Percentiles rank a stretch among this genome's conserved stretches.
Evolutionary conservation across 2,888 invertebrate species (phyloP).

Genomic region (Heliconius cydno): DNA sequence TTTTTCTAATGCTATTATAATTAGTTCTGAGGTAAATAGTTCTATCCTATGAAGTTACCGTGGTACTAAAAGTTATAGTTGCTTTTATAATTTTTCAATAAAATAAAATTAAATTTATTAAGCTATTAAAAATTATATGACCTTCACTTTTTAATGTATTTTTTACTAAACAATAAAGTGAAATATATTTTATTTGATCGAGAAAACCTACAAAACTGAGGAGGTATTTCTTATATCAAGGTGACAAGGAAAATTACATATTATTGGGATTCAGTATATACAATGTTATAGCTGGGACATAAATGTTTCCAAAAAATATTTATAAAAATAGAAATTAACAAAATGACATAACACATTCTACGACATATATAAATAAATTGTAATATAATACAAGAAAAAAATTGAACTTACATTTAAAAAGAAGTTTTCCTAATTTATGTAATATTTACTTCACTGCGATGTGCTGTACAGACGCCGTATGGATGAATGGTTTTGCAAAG

Average conservation of each 20-base stretch:
- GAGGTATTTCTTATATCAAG: too few relatives aligned
- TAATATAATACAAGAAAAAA: background rate
- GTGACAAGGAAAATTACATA: too few relatives aligned
- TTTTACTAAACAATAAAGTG: too few relatives aligned
- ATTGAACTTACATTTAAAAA: background rate
- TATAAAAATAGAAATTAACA: background rate
- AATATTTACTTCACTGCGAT: background rate
- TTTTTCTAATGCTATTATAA: conserved; percentile 1
- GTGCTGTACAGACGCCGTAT: background rate
- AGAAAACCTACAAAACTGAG: too few relatives aligned
- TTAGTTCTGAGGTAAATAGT: background rate
- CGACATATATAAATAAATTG: too few relatives aligned
- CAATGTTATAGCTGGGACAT: background rate
- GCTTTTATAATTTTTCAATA: background rate
- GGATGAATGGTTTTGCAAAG: background rate
- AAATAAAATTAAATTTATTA: background rate
- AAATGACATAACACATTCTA: too few relatives aligned
- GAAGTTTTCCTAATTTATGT: background rate
- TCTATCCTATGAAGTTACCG: background rate
- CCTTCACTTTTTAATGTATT: too few relatives aligned
- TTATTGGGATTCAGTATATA: too few relatives aligned
- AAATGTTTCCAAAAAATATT: background rate
- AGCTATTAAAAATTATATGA: too few relatives aligned
- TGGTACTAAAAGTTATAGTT: background rate
- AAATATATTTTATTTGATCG: too few relatives aligned